A percentile compares a stretch with the other conserved stretches of the same genome.
phyloP scores from a whole-genome alignment of 2,113 vertebrate species.

The Vulpes vulpes region DNA sequence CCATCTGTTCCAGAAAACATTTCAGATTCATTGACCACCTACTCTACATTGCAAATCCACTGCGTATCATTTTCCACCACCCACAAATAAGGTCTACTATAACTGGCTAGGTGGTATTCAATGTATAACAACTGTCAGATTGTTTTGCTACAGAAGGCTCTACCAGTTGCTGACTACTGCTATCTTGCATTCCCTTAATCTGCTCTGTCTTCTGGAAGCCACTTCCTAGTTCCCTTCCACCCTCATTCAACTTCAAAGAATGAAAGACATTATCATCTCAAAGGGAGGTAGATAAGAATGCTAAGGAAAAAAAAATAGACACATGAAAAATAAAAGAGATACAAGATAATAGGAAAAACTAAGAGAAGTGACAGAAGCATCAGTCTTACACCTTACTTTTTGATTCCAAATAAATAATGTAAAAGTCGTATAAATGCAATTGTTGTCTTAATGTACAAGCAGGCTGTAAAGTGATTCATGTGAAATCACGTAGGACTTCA shows the following conservation, averaged over 20 bases:
- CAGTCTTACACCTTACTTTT: not conserved
- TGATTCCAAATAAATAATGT: not conserved
- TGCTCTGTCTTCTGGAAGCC: not conserved
- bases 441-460: not conserved
- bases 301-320: not conserved
- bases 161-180: not conserved
- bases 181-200: not conserved
- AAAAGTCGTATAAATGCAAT: not conserved
- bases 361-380: not conserved
- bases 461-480: not conserved
- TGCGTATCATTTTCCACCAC: not conserved
- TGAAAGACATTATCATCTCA: not conserved
- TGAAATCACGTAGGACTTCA: not conserved
- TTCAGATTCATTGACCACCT: constrained; percentile 26
- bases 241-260: not conserved
- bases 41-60: not conserved
- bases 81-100: not conserved
- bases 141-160: not conserved
- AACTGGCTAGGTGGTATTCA: not conserved
- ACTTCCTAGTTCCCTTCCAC: not conserved
- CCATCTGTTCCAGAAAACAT: constrained; percentile 14
- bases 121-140: not conserved
- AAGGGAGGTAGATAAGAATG: not conserved
- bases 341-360: not conserved
- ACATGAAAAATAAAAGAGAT: not conserved